Base-by-base conservation (phyloP, 1,140 invertebrate genomes). In the Lepidotrigona ventralis region DNA sequence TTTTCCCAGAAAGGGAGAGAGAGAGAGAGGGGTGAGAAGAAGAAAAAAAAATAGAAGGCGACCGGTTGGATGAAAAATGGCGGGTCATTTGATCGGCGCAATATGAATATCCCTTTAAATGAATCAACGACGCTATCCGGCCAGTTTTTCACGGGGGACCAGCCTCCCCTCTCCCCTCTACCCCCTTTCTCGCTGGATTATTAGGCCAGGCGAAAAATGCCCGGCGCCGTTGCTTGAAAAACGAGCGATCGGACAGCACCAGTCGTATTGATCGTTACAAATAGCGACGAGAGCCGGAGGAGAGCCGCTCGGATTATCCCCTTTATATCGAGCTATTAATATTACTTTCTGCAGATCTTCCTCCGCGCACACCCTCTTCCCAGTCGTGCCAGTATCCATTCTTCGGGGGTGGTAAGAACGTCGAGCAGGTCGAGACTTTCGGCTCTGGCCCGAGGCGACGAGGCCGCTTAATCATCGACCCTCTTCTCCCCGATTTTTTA, bases 281-380 rank as follows among this genome's bases (percentile, higher is more conserved):
- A 89, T 89, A 89, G 82, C 79, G n/a, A n/a, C 82, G 46, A 60
- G 46, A 60, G 77, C 69, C 51, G 51, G 19, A 39, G 73, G 58
- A 71, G 79, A 86, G 78, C 80, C 81, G 51, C 66, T 53, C n/a
- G 82, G 88, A 89, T 89, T 89, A 89, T 86, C 79, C 82, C 82
- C 74, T 89, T 89, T 89, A 89, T 86, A 89, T 86, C 85, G 83
- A 71, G 83, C 86, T 90, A 91, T 91, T 90, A 90, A 90, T 91
- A 90, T 90, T 89, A 85, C 90, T 91, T 90, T 90, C 85, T 81
- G 73, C 81, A 84, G 87, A 90, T 90, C 82, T 19, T 51, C 63
- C 23, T 51, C 63, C 23, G 75, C 73, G 54, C 33, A 2, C 2
- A 54, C 68, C 46, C 26, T 56, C 54, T 46, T 6, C n/a, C 11